Percentiles rank a stretch among this genome's conserved stretches.
phyloP scores from a whole-genome alignment of 2,888 invertebrate genomes.

The Habroteleia sp. region DNA sequence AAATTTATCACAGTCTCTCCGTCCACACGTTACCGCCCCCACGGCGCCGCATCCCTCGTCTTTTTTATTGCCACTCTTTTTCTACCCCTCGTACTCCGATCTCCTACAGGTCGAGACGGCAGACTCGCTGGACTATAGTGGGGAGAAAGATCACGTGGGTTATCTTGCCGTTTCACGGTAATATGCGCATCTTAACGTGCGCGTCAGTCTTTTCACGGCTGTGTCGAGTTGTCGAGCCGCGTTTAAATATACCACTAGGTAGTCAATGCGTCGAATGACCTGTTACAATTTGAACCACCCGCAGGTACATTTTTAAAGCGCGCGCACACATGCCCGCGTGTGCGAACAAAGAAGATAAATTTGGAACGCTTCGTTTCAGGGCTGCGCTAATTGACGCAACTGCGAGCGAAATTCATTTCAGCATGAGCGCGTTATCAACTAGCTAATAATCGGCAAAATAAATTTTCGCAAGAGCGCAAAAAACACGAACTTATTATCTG shows the following conservation, averaged over 20 bases:
- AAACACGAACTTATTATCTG: conserved; percentile 12
- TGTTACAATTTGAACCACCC: conserved; percentile 56
- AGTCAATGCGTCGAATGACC: conserved; percentile 58
- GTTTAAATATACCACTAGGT: conserved; percentile 71
- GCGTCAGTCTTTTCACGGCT: conserved; percentile 69
- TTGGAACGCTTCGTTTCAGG: conserved; percentile 23
- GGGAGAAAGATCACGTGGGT: conserved; percentile 73
- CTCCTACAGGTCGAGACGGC: conserved; percentile 47
- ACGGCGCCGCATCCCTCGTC: conserved; percentile 61
- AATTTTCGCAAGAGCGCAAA: conserved; percentile 15
- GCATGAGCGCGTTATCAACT: background rate
- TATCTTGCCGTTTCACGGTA: conserved; percentile 71
- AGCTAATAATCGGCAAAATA: conserved; percentile 1
- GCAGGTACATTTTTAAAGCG: conserved; percentile 53
- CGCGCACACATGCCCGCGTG: conserved; percentile 7
- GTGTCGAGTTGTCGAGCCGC: conserved; percentile 54
- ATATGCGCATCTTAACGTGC: conserved; percentile 71
- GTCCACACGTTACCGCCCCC: conserved; percentile 22
- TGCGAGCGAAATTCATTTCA: background rate
- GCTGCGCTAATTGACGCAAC: conserved; percentile 14
- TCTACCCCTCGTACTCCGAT: conserved; percentile 47
- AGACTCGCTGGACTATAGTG: conserved; percentile 10
- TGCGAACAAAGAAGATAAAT: conserved; percentile 48
- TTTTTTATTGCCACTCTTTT: conserved; percentile 54
- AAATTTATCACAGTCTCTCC: conserved; percentile 59